Conservation (phyloP, 2,797 vertebrate species). For the Gadopsis bispinosus region DNA sequence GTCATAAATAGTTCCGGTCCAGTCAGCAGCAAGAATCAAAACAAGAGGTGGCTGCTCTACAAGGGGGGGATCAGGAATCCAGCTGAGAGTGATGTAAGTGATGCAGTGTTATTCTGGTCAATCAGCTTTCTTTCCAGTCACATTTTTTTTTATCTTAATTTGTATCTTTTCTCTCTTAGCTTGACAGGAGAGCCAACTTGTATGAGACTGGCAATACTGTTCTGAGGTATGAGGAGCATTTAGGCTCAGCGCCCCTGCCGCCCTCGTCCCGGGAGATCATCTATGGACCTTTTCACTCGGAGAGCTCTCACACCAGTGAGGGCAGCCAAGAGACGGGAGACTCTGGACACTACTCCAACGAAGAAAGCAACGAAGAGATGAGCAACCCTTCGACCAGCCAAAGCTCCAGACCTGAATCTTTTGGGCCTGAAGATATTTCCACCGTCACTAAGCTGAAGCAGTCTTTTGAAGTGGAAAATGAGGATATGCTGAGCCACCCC, state of each 20-base stretch:
- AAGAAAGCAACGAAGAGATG: conserved; percentile 88
- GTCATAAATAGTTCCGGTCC: conserved; percentile 86
- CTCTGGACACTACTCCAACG: conserved; percentile 93
- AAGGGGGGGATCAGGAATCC: conserved; percentile 67
- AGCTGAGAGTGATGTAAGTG: conserved; percentile 86
- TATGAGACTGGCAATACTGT: conserved; percentile 86
- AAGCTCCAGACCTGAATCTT: conserved; percentile 66
- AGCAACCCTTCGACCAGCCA: conserved; percentile 80
- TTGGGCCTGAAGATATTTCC: conserved; percentile 39
- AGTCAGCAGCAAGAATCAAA: conserved; percentile 77
- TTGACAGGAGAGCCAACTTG: conserved; percentile 82
- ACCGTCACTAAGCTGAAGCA: conserved; percentile 34
- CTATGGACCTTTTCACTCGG: conserved; percentile 77
- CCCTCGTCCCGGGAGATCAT: conserved; percentile 79
- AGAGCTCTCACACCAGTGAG: conserved; percentile 91
- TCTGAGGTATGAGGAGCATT: conserved; percentile 80
- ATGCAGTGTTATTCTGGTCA: not conserved
- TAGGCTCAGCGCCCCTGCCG: conserved; percentile 72
- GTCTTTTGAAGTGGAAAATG: conserved; percentile 60
- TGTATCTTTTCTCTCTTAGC: conserved; percentile 68
- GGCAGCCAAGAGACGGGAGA: conserved; percentile 93
- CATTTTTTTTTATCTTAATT: not conserved
- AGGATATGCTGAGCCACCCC: conserved; percentile 40
- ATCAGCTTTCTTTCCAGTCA: not conserved
- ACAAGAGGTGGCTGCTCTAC: conserved; percentile 86